Conservation (phyloP, 2,113 vertebrate genomes). For the Phalacrocorax carbo region DNA sequence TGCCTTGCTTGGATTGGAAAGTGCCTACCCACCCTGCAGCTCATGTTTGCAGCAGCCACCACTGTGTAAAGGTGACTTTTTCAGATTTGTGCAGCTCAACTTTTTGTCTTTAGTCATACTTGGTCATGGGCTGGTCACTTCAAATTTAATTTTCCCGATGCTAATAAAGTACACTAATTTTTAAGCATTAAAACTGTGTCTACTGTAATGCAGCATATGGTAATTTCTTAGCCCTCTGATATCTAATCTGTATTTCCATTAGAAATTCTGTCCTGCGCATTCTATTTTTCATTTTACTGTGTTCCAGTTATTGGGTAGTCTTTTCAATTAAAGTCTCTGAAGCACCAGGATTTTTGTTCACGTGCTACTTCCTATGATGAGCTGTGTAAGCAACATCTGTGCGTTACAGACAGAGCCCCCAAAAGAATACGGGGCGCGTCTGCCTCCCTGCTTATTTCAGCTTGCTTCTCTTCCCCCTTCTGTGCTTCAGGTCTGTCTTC, state of each 20-base stretch:
- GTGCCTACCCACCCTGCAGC: neutral
- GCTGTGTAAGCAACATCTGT: conserved; percentile 2
- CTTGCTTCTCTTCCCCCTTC: neutral
- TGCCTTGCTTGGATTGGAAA: neutral
- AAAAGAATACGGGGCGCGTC: neutral
- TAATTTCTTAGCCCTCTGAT: neutral
- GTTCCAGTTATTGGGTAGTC: neutral
- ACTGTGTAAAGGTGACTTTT: neutral
- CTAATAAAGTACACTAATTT: neutral
- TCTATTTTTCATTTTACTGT: neutral
- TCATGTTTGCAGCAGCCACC: neutral
- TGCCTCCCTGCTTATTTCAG: neutral
- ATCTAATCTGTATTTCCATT: neutral
- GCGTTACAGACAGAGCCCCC: neutral
- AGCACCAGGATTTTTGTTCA: neutral
- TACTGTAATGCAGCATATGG: neutral
- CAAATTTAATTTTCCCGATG: neutral
- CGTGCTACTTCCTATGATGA: neutral
- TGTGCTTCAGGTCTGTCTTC: neutral
- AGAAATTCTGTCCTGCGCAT: neutral
- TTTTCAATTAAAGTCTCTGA: neutral
- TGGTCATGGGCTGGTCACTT: accelerated
- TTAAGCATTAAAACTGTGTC: neutral
- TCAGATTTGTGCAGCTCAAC: neutral
- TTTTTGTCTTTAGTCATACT: neutral